Conservation (phyloP, 2,113 vertebrate species). For the Lucifuga dentata region DNA sequence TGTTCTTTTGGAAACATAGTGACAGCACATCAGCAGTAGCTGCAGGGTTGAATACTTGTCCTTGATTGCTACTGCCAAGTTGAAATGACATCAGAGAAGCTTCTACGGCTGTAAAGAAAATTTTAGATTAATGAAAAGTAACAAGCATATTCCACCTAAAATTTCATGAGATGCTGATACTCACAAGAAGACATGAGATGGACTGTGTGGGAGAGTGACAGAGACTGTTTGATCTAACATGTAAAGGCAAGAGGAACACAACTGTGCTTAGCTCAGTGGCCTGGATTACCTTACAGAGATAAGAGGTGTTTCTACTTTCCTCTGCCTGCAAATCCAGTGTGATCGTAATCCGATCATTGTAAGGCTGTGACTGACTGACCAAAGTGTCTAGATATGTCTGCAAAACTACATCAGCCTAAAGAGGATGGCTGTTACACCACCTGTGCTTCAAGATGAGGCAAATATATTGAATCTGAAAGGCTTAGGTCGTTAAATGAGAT, state of each 20-base stretch:
- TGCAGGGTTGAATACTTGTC: slow-evolving; percentile 38
- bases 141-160: not conserved
- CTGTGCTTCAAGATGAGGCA: slow-evolving; percentile 10
- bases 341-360: slow-evolving; percentile 74
- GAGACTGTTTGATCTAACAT: slow-evolving; percentile 18
- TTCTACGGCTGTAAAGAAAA: slow-evolving; percentile 57
- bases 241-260: slow-evolving; percentile 18
- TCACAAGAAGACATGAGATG: not conserved
- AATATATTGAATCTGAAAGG: slow-evolving; percentile 5
- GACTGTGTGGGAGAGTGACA: slow-evolving; percentile 10
- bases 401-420: slow-evolving; percentile 26
- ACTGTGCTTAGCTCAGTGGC: slow-evolving; percentile 33
- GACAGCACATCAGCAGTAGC: slow-evolving; percentile 32
- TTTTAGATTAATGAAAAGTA: slow-evolving; percentile 44
- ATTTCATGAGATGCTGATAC: slow-evolving; percentile 8
- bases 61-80: slow-evolving; percentile 38
- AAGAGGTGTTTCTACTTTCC: slow-evolving; percentile 57
- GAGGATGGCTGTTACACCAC: slow-evolving; percentile 23
- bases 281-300: slow-evolving; percentile 41
- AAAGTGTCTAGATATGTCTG: slow-evolving; percentile 30
- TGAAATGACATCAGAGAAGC: slow-evolving; percentile 53
- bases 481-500: not conserved
- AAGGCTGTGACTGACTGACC: slow-evolving; percentile 50
- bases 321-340: slow-evolving; percentile 70
- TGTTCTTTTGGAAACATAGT: slow-evolving; percentile 47